Conservation (phyloP, 1,140 invertebrate species). For the Drosophila sturtevanti region DNA sequence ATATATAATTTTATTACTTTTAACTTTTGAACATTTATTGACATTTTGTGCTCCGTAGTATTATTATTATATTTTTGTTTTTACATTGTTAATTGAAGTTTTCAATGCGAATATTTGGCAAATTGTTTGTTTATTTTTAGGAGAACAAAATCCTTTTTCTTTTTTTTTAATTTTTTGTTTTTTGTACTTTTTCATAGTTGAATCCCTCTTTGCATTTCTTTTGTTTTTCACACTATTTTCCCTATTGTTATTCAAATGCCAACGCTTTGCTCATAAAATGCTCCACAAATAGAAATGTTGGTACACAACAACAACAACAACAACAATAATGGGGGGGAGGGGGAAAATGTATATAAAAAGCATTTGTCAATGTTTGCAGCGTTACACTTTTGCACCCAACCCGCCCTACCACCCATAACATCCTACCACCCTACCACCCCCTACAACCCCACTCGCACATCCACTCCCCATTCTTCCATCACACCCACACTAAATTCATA, state of each 20-base stretch:
- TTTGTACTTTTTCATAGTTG: constrained; percentile 44
- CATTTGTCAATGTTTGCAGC: constrained; percentile 62
- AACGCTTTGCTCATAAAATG: constrained; percentile 61
- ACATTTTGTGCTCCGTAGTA: too few relatives aligned
- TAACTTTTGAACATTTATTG: constrained; percentile 12
- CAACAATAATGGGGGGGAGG: background rate
- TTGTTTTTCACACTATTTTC: constrained; percentile 53
- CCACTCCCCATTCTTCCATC: too few relatives aligned
- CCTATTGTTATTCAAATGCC: constrained; percentile 66
- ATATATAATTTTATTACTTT: too few relatives aligned
- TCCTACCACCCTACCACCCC: too few relatives aligned
- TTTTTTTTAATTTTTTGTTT: too few relatives aligned
- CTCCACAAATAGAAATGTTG: constrained; percentile 65
- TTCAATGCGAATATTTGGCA: background rate
- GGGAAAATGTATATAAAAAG: constrained; percentile 50
- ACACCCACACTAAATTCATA: too few relatives aligned
- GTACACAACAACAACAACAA: constrained; percentile 32
- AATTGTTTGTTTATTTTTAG: background rate
- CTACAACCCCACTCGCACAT: too few relatives aligned
- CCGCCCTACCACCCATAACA: too few relatives aligned
- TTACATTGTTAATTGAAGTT: constrained; percentile 5
- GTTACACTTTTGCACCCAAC: too few relatives aligned
- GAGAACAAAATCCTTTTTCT: too few relatives aligned
- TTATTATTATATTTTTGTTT: background rate
- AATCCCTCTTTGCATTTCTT: background rate